Evolutionary conservation across 2,113 vertebrate genomes (phyloP).

Genomic region (Periophthalmus modestus): DNA sequence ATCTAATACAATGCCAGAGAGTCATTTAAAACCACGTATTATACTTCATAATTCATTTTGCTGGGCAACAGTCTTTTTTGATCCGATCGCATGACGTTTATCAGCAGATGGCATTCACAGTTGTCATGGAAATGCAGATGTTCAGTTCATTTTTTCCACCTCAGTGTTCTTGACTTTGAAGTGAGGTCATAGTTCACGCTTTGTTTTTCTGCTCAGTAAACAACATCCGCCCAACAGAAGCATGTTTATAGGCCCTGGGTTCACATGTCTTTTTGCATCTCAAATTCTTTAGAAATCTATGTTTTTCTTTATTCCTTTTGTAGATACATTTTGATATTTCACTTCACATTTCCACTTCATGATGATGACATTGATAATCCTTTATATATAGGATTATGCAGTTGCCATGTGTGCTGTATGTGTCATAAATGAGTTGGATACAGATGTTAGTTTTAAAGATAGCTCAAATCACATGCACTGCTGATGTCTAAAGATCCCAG

Average conservation of each 20-base stretch:
- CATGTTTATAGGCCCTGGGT: neutral
- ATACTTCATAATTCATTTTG: neutral
- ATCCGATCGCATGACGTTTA: neutral
- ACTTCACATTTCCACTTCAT: neutral
- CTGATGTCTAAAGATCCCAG: constrained; percentile 29
- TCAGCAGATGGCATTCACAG: neutral
- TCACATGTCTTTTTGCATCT: neutral
- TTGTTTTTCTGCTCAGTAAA: constrained; percentile 3
- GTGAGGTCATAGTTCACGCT: neutral
- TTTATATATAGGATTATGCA: neutral
- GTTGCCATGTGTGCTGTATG: neutral
- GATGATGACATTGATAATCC: neutral
- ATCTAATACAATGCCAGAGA: neutral
- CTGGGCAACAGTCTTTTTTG: neutral
- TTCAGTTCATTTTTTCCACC: neutral
- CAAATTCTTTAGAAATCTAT: neutral
- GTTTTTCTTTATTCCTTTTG: no score
- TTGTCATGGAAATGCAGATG: constrained; percentile 12
- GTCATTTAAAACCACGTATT: neutral
- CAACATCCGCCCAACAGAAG: neutral
- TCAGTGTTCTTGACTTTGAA: constrained; percentile 5
- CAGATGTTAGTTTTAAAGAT: constrained; percentile 24
- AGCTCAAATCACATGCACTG: constrained; percentile 25
- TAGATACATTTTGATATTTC: neutral
- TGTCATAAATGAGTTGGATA: constrained; percentile 10